Evolutionary conservation across 2,888 invertebrate genomes (phyloP), one percentile per base, ranked within the genome.

Genomic region (Pardosa pseudoannulata): DNA sequence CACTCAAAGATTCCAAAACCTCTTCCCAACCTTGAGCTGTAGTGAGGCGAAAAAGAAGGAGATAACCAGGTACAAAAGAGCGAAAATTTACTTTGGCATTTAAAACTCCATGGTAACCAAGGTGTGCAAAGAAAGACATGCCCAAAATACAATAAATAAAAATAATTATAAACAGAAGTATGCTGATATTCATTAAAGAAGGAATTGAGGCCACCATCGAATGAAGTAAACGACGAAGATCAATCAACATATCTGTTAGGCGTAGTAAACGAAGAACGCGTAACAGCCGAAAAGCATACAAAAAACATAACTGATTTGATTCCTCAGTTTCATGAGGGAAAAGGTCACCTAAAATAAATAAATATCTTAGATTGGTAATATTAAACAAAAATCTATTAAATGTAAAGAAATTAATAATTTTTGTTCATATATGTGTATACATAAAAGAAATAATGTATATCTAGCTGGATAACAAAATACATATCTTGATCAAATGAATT

Each of bases 131-230:
- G 5, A 73, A 32, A 9, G 73, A 39, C 62, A 86, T 65, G 23
- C 85, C 85, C 1, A 86, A n/a, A n/a, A 86, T 46, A 1, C 79
- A 67, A 41, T 74, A 86, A 13, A 79, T 74, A 64, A 74, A 86
- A 31, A 79, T 67, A 9, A 79, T 62, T 9, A 86, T 7, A 16
- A 67, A 46, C 9, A 79, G 9, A 19, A 86, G 50, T 19, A 74
- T 11, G 62, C 41, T 70, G 0, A 79, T 56, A 41, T 74, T 32
- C 1, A 86, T 27, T 9, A 86, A 74, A 23, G 79, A 29, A 3
- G 74, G 68, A 13, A 79, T 64, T 39, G 85, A 86, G 16, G 79
- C 70, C 1, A 41, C 28, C 16, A 79, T 79, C 3, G 79, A 41
- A 23, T 86, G 70, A 16, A 68, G 46, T 7, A 79, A 32, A n/a